These are phyloP conservation scores for Thyatira batis DNA, from an alignment of 2,888 invertebrate genomes.

Conservation along the genomic window DNA sequence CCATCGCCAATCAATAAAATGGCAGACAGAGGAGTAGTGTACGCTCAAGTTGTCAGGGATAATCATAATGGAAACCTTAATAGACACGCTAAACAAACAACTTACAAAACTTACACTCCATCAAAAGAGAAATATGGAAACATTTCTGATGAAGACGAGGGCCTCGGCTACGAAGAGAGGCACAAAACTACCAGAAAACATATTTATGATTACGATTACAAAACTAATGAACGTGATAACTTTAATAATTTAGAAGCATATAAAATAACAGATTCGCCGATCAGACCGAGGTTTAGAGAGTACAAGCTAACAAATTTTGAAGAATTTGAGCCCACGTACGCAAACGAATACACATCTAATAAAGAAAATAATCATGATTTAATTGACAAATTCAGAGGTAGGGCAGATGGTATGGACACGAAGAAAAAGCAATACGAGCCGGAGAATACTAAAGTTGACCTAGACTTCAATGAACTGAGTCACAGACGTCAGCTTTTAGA, in stretches of 20 bases:
- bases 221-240: slow-evolving; percentile 74
- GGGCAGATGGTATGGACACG: slow-evolving; percentile 86
- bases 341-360: slow-evolving; percentile 62
- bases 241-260: slow-evolving; percentile 66
- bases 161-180: slow-evolving; percentile 87
- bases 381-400: slow-evolving; percentile 79
- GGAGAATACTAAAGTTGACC: slow-evolving; percentile 60
- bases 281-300: slow-evolving; percentile 84
- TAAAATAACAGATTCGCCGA: slow-evolving; percentile 82
- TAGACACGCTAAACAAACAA: slow-evolving; percentile 52
- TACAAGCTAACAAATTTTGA: slow-evolving; percentile 80
- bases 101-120: slow-evolving; percentile 78
- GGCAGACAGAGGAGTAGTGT: slow-evolving; percentile 85
- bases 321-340: slow-evolving; percentile 77
- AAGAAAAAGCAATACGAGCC: slow-evolving; percentile 76
- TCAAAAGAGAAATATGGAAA: slow-evolving; percentile 76
- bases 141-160: slow-evolving; percentile 90
- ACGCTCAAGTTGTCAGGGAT: slow-evolving; percentile 87
- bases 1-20: slow-evolving; percentile 74
- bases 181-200: slow-evolving; percentile 62
- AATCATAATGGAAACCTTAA: slow-evolving; percentile 52
- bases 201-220: slow-evolving; percentile 72
- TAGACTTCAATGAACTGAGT: slow-evolving; percentile 84
- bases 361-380: slow-evolving; percentile 54
- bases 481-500: slow-evolving; percentile 88